These are phyloP conservation scores for Octodon degus DNA, from an alignment of 2,113 vertebrate species.

Conservation along the genomic window DNA sequence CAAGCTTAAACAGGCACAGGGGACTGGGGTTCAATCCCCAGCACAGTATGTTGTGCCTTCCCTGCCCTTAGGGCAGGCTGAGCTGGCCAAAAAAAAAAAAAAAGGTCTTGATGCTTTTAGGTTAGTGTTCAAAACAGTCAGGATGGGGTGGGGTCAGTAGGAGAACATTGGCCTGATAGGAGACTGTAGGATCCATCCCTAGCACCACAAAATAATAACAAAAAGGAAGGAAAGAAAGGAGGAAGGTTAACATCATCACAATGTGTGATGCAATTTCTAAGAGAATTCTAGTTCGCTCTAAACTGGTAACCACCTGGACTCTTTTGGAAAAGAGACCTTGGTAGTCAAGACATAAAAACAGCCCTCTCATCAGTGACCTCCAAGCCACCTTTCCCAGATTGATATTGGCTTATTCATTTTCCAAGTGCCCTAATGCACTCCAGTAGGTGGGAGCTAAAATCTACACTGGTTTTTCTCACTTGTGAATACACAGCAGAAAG, in stretches of 20 bases:
- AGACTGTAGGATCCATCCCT: not conserved
- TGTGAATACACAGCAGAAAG: not conserved
- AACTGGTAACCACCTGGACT: fast-evolving
- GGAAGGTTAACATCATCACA: not conserved
- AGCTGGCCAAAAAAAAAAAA: not conserved
- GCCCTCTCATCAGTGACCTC: not conserved
- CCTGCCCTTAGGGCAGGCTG: no score
- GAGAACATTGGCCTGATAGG: not conserved
- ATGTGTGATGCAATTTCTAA: not conserved
- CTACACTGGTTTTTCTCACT: not conserved
- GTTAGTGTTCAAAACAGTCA: not conserved
- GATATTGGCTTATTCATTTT: constrained; percentile 14
- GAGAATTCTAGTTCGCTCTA: not conserved
- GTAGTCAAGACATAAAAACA: fast-evolving
- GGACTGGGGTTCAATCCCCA: no score
- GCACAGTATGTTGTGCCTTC: no score
- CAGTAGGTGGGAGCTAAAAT: not conserved
- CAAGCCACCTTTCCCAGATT: not conserved
- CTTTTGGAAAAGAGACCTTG: not conserved
- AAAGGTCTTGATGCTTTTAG: not conserved
- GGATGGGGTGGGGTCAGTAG: not conserved
- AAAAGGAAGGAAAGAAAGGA: not conserved
- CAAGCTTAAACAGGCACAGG: no score
- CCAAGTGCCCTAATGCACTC: not conserved
- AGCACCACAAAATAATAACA: not conserved